These are phyloP conservation scores for Hepsetus odoe DNA, from an alignment of 2,113 vertebrate species.

Conservation along the genomic window DNA sequence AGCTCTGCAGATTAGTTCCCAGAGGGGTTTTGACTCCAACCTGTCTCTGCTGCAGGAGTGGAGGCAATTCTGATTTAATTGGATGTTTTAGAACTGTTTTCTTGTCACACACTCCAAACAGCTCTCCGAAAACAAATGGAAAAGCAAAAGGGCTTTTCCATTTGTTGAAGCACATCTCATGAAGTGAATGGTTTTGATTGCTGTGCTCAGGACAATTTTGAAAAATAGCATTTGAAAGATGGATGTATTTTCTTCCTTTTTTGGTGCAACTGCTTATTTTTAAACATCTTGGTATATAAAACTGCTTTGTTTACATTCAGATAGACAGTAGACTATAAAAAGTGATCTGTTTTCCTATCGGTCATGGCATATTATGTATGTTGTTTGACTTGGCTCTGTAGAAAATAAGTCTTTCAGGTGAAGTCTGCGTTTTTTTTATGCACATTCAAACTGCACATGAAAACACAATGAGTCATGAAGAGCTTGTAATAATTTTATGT, in stretches of 20 bases:
- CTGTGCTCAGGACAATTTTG: neutral
- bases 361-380: too few species aligned
- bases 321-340: too few species aligned
- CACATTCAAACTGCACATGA: too few species aligned
- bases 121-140: slow-evolving; percentile 45
- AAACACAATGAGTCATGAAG: too few species aligned
- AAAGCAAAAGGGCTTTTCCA: slow-evolving; percentile 36
- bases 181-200: slow-evolving; percentile 28
- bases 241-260: neutral
- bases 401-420: too few species aligned
- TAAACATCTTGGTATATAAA: neutral
- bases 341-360: too few species aligned
- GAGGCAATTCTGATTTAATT: slow-evolving; percentile 66
- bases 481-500: too few species aligned
- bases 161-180: slow-evolving; percentile 31
- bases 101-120: slow-evolving; percentile 40
- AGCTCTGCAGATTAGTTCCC: slow-evolving; percentile 58
- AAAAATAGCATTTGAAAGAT: neutral
- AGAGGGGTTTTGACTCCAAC: slow-evolving; percentile 63
- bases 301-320: too few species aligned
- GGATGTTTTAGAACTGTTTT: slow-evolving; percentile 58
- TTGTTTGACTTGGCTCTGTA: too few species aligned
- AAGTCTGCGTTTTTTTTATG: too few species aligned
- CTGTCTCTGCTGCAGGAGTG: slow-evolving; percentile 53
- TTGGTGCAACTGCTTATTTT: neutral